These are phyloP conservation scores for Hemicrepidius hirtus DNA, from an alignment of 2,888 invertebrate genomes.

Conservation along the genomic window DNA sequence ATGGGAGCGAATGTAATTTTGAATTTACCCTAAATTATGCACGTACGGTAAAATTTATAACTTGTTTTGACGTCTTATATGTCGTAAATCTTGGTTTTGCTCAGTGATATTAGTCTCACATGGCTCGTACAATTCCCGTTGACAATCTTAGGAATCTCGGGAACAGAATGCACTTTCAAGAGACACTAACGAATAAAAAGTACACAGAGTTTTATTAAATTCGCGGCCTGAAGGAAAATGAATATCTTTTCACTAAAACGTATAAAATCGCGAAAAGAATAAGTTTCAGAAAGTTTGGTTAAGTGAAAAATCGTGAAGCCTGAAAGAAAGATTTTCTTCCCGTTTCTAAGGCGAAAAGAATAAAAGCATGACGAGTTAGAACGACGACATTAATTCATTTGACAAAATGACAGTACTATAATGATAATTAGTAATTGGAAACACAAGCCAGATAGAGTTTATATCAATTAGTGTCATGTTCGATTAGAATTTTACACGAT, in stretches of 20 bases:
- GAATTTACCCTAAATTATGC: constrained; percentile 46
- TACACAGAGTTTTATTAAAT: constrained; percentile 47
- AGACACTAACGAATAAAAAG: constrained; percentile 50
- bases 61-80: constrained; percentile 48
- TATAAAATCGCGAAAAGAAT: constrained; percentile 29
- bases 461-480: constrained; percentile 39
- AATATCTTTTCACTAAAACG: constrained; percentile 35
- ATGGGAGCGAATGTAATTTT: constrained; percentile 43
- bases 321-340: no score
- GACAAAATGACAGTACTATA: constrained; percentile 16
- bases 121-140: constrained; percentile 38
- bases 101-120: constrained; percentile 45
- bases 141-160: constrained; percentile 35
- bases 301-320: constrained; percentile 33
- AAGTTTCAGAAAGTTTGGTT: constrained; percentile 13
- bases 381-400: constrained; percentile 13
- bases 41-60: constrained; percentile 48
- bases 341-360: no score
- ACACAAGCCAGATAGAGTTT: constrained; percentile 27
- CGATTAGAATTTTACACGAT: constrained; percentile 31
- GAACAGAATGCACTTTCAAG: constrained; percentile 43
- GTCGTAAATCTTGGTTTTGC: constrained; percentile 52
- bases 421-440: constrained; percentile 31
- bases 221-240: constrained; percentile 38
- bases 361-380: no score